phyloP scores from a whole-genome alignment of 2,888 invertebrate genomes.

The Gasteruption jaculator region DNA sequence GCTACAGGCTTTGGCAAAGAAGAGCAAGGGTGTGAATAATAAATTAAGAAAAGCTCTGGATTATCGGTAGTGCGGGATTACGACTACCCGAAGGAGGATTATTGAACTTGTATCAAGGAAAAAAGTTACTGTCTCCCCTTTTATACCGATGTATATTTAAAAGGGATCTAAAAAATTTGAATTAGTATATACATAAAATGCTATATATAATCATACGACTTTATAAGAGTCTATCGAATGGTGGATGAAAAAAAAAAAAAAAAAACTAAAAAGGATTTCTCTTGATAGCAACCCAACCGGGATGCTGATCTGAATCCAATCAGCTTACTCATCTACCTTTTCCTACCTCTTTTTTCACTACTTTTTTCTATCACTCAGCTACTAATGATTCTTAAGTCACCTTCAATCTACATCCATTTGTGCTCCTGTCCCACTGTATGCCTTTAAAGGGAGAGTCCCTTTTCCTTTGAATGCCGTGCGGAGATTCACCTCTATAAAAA shows the following conservation, averaged over 20 bases:
- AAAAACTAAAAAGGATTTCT: constrained; percentile 16
- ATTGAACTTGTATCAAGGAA: constrained; percentile 33
- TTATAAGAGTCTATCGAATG: constrained; percentile 10
- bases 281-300: constrained; percentile 11
- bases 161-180: no score
- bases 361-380: constrained; percentile 27
- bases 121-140: constrained; percentile 5
- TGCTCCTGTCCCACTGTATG: no score
- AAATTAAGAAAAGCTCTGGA: constrained; percentile 31
- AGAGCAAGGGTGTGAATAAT: no score
- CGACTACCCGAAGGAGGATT: constrained; percentile 28
- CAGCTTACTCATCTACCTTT: constrained; percentile 41
- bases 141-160: constrained; percentile 1
- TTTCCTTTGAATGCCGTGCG: no score
- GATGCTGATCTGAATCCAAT: constrained; percentile 42
- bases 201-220: no score
- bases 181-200: no score
- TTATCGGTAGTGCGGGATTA: constrained; percentile 31
- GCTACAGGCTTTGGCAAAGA: no score
- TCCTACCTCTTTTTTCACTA: no score
- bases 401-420: constrained; percentile 29
- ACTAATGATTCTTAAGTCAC: constrained; percentile 38
- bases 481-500: no score
- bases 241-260: constrained; percentile 10
- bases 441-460: no score